Conservation (phyloP, 2,797 vertebrate species). For the Malurus leucopterus region DNA sequence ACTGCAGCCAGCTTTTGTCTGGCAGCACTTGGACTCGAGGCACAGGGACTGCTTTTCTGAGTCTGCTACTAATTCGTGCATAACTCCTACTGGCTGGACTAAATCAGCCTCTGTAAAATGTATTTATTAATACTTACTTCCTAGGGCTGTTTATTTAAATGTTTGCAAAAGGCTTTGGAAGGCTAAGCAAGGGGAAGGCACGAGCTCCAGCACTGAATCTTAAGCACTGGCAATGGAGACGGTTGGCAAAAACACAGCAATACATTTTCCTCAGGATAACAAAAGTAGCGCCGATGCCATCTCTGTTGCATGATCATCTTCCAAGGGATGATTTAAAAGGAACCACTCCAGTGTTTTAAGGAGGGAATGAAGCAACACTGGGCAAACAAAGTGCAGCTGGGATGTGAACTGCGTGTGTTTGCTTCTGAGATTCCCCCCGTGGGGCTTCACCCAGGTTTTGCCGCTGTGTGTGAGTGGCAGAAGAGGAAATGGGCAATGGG, state of each 20-base stretch:
- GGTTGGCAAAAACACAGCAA: conserved; percentile 17
- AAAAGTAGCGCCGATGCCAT: conserved; percentile 22
- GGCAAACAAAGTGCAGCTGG: background rate
- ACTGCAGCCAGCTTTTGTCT: conserved; percentile 52
- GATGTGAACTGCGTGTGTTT: background rate
- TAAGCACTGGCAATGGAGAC: conserved; percentile 15
- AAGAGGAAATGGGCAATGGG: background rate
- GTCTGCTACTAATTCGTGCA: conserved; percentile 54
- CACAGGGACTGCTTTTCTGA: conserved; percentile 22
- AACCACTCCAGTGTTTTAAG: background rate
- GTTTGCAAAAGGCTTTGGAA: conserved; percentile 64
- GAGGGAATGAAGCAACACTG: background rate
- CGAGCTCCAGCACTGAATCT: conserved; percentile 31
- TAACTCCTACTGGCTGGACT: conserved; percentile 56
- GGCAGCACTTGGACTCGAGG: conserved; percentile 17
- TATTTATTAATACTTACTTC: conserved; percentile 66
- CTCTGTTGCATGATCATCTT: background rate
- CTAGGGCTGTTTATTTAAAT: conserved; percentile 64
- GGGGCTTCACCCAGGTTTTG: background rate
- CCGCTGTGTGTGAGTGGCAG: fast-evolving
- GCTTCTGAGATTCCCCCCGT: background rate
- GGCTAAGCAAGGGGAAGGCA: conserved; percentile 50
- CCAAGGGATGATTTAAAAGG: background rate
- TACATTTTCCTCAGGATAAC: conserved; percentile 22
- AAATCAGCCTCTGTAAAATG: conserved; percentile 59